These are phyloP conservation scores for Lepidochrysops patricia DNA, from an alignment of 2,888 invertebrate genomes.

Conservation along the genomic window DNA sequence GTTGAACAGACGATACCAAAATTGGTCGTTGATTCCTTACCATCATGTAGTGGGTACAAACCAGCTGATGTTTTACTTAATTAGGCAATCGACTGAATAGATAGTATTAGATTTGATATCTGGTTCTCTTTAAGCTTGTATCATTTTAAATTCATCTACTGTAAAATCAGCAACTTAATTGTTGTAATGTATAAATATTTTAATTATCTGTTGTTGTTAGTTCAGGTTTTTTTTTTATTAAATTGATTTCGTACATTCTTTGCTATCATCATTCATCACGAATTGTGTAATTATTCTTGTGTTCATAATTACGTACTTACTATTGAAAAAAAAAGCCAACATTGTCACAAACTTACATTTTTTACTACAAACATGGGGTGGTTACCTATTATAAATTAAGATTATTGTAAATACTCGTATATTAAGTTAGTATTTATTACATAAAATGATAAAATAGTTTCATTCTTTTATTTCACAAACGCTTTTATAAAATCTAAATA, in stretches of 20 bases:
- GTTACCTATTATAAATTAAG: background rate
- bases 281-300: no score
- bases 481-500: constrained; percentile 62
- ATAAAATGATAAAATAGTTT: background rate
- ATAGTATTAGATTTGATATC: background rate
- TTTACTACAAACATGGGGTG: background rate
- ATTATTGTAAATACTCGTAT: background rate
- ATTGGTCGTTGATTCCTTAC: constrained; percentile 54
- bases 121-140: background rate
- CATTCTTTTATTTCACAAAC: constrained; percentile 30
- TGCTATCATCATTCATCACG: no score
- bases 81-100: constrained; percentile 25
- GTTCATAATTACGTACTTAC: no score
- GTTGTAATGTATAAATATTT: background rate
- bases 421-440: constrained; percentile 8
- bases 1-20: constrained; percentile 57
- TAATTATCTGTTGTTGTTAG: no score
- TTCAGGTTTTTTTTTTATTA: no score
- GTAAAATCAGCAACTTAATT: background rate
- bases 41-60: constrained; percentile 66
- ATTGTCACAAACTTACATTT: no score
- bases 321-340: no score
- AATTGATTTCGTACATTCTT: no score
- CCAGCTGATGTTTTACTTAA: constrained; percentile 63
- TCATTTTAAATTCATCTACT: background rate